Evolutionary conservation across 2,113 vertebrate genomes (phyloP), one percentile per base, ranked within the genome.

Genomic region (Corynorhinus townsendii): DNA sequence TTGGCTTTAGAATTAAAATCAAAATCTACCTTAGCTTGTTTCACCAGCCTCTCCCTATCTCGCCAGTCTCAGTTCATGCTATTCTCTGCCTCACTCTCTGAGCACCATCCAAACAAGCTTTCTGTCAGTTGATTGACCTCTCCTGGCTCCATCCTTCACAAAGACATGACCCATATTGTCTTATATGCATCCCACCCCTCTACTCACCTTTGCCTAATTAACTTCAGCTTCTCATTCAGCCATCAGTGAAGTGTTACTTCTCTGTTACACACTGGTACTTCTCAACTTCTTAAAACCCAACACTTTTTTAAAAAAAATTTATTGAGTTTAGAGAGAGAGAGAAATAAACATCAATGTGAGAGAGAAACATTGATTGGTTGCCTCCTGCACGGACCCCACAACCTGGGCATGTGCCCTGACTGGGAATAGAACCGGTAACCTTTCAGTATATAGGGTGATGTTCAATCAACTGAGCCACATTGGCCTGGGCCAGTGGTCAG

Each of bases 151-250:
- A 19, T 30, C 8, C 30, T 33, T 30, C 59, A 10, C 35, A 68
- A 62, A 43, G 2, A 28, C 28, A 10, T 71, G 15, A 6, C 15
- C 16, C 5, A 2, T 11, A 19, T n/a, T 19, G 3, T 43, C 69
- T 28, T 30, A 38, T 14, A 45, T 19, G 8, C 7, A 33, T 1
- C 1, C 8, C 0, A 28, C 0, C 33, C 22, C 16, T 24, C 22
- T 4, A 66, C 24, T 81, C 11, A 12, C 12, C 22, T 59, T 43
- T 49, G 11, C 14, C 30, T 75, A 6, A 19, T 30, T 75, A 56
- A 43, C 19, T 14, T 24, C 4, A 47, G 12, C 33, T 92, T 64
- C 33, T 94, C 38, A 33, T 38, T 87, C 52, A 59, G 30, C 76
- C 38, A 22, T 90, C n/a, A 28, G 17, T 52, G n/a, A 20, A 3